phyloP scores from a whole-genome alignment of 2,797 vertebrate species.

The Silurus lanzhouensis region DNA sequence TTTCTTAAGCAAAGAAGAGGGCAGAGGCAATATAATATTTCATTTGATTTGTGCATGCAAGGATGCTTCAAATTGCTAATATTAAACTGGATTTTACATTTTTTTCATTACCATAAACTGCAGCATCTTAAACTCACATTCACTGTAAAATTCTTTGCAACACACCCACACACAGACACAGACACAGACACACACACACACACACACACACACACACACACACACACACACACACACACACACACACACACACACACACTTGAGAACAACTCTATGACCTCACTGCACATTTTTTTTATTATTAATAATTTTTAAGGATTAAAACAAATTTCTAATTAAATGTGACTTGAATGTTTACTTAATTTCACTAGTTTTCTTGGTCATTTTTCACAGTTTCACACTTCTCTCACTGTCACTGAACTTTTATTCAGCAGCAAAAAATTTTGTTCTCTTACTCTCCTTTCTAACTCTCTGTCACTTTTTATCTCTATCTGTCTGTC shows the following conservation, averaged over 20 bases:
- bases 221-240: no score
- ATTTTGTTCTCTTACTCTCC: not conserved
- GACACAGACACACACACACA: no score
- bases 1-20: conserved; percentile 13
- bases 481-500: conserved; percentile 7
- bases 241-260: no score
- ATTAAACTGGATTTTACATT: not conserved
- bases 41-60: not conserved
- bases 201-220: no score
- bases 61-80: not conserved
- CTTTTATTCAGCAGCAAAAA: not conserved
- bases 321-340: not conserved
- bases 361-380: not conserved
- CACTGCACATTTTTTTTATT: not conserved
- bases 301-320: no score
- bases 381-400: not conserved
- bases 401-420: not conserved
- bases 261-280: not conserved
- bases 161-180: no score
- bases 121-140: not conserved
- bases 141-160: conserved; percentile 2
- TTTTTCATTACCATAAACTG: not conserved
- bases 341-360: not conserved
- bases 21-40: not conserved
- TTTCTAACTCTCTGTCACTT: not conserved